phyloP scores from a whole-genome alignment of 1,140 invertebrate genomes.

The Anoplophora glabripennis region DNA sequence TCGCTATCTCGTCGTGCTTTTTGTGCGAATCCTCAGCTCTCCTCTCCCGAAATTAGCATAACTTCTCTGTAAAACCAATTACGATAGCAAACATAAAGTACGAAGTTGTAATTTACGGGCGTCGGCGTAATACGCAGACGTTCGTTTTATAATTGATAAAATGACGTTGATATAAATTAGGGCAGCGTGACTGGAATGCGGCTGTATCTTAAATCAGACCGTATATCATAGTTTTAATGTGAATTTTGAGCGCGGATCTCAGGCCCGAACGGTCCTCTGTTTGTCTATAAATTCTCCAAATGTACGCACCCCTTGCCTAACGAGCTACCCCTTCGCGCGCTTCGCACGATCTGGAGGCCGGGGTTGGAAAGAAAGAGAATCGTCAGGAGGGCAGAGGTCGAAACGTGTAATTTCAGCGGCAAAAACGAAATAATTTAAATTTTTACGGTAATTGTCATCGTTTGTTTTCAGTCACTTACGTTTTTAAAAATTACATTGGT shows the following conservation, averaged over 20 bases:
- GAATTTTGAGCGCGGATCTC: slow-evolving; percentile 46
- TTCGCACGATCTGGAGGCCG: not conserved
- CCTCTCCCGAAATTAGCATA: slow-evolving; percentile 18
- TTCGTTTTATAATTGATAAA: slow-evolving; percentile 49
- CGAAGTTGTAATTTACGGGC: slow-evolving; percentile 15
- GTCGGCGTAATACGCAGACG: slow-evolving; percentile 17
- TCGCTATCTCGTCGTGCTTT: no score
- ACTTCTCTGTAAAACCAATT: slow-evolving; percentile 21
- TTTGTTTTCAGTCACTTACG: no score
- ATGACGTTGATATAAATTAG: slow-evolving; percentile 50
- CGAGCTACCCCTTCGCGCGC: slow-evolving; percentile 21
- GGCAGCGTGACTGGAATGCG: slow-evolving; percentile 47
- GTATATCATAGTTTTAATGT: slow-evolving; percentile 50
- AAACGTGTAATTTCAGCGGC: no score
- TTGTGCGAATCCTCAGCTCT: not conserved
- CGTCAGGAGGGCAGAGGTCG: not conserved
- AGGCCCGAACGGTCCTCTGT: slow-evolving; percentile 43
- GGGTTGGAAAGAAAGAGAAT: slow-evolving; percentile 11
- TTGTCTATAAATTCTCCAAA: slow-evolving; percentile 46
- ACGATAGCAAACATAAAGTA: slow-evolving; percentile 21
- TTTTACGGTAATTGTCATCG: no score
- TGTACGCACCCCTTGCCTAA: slow-evolving; percentile 36
- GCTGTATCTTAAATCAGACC: slow-evolving; percentile 47
- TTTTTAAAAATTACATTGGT: no score
- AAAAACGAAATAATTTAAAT: no score